Base-by-base conservation (phyloP, 2,113 vertebrate species). In the Cyanoramphus novaezelandiae region DNA sequence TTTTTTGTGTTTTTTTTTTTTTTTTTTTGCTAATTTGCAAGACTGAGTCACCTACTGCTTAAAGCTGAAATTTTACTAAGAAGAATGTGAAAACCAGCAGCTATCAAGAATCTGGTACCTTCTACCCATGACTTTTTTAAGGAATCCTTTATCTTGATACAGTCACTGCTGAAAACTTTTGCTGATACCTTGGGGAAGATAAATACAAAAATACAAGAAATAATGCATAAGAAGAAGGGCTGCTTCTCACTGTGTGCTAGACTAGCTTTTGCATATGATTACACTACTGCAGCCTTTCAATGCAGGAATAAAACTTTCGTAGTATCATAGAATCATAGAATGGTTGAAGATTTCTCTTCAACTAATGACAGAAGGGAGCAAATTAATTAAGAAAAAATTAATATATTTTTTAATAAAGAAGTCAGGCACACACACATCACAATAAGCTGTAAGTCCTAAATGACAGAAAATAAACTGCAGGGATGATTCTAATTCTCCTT, bases 31-130 rank as follows among this genome's bases (percentile, higher is more conserved):
- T 79, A 33, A 33, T 77, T 62, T 90, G n/a, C 24, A 47, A 72
- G 33, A 94, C 29, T 89, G 69, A 95, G 18, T 97, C 88, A 79
- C 5, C 9, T 91, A 25, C 31, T 78, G 24, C 77, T 93, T 82
- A 95, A 97, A 97, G 63, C 85, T 95, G 74, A 70, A 60, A 14
- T 90, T 65, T 90, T 33, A 57, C 72, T 86, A 57, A 74, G n/a
- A 79, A 79, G 29, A 95, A 82, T 44, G 11, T 72, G 63, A 92
- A 77, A 86, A 25, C n/a, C 43, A 83, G 60, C 60, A 86, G 46
- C 60, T 83, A 5, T 64, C 31, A 47, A 47, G 75, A 70, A 70
- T n/a, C 25, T 7, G 4, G 9, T 64, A 74, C 20, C n/a, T 83
- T 72, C 82, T 86, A 44, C 9, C 49, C 4, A 4, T 82, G 33